A percentile compares a stretch with the other conserved stretches of the same genome.
Evolutionary conservation across 2,888 invertebrate genomes (phyloP).

Genomic region (Ferdinandea cuprea): DNA sequence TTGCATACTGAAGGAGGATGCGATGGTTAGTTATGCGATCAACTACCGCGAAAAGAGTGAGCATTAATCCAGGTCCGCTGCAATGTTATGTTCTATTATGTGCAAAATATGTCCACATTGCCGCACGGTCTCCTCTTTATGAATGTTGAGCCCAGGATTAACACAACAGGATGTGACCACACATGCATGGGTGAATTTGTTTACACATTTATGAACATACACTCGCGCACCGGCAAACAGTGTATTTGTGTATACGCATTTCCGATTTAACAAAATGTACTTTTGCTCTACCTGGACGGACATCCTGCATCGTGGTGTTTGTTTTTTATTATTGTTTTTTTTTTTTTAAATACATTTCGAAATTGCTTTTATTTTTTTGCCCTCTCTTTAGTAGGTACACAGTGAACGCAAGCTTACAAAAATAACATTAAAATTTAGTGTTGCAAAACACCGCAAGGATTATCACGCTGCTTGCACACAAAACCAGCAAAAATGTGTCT

Average conservation of each 20-base stretch:
- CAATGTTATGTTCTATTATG: conserved; percentile 56
- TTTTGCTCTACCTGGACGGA: conserved; percentile 43
- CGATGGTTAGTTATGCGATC: conserved; percentile 53
- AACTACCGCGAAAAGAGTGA: conserved; percentile 43
- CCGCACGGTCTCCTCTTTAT: conserved; percentile 51
- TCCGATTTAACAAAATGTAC: conserved; percentile 52
- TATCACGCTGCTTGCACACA: conserved; percentile 47
- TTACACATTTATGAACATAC: conserved; percentile 48
- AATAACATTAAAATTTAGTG: conserved; percentile 61
- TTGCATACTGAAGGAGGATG: conserved; percentile 34
- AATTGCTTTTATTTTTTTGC: not conserved
- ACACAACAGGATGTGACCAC: conserved; percentile 58
- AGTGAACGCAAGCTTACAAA: conserved; percentile 28
- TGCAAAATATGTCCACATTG: conserved; percentile 60
- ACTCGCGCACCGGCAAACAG: conserved; percentile 30
- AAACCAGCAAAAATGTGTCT: not conserved
- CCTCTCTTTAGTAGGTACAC: not conserved
- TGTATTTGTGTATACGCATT: conserved; percentile 58
- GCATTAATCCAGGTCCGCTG: conserved; percentile 50
- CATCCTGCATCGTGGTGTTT: conserved; percentile 25
- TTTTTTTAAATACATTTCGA: conserved; percentile 24
- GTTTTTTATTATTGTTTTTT: not conserved
- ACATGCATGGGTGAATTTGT: conserved; percentile 38
- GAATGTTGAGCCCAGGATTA: conserved; percentile 50
- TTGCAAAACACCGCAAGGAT: conserved; percentile 61